Base-by-base conservation (phyloP, 2,888 invertebrate species). In the Volucella bombylans region DNA sequence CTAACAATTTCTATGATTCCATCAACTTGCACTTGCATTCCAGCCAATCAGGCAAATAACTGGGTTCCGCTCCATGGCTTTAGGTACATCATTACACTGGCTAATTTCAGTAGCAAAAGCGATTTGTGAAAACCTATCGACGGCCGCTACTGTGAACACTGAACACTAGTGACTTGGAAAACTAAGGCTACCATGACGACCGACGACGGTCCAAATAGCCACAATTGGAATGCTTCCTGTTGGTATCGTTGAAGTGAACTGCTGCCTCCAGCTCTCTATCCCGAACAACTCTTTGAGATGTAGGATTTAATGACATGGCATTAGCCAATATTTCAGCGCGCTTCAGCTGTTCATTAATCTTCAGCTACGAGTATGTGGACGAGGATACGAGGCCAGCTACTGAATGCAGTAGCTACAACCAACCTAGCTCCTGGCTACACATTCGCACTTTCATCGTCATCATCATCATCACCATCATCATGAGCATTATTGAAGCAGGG, bases 321-420 rank as follows among this genome's bases (percentile, higher is more conserved):
- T 83, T 86, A 83, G 80, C 77, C 86, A 86, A 83, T 86, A 83
- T 86, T 86, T 86, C 86, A 86, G 69, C 80, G 83, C 83, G 74
- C 76, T 80, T 86, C 83, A 83, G 73, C 80, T 83, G 77, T 81
- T 77, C 86, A 86, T 86, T 86, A 83, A 86, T 83, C 83, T 79
- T 80, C n/a, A 54, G 54, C 69, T 41, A n/a, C n/a, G n/a, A n/a
- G n/a, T n/a, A 54, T 73, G 77, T 67, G 62, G 62, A 64, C 47
- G 79, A 43, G 54, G 12, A 49, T 43, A 31, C 65, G n/a, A 11
- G 31, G 11, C 23, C 39, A 41, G 57, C 73, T 57, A 18, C 73
- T 54, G 49, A 47, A 18, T 61, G 62, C 69, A 71, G 65, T 59
- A 72, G 78, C 71, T 38, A 45, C 52, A 9, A 49, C 52, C 41